Evolutionary conservation across 2,888 invertebrate genomes (phyloP), one percentile per base, ranked within the genome.

Genomic region (Alentia gelatinosa): DNA sequence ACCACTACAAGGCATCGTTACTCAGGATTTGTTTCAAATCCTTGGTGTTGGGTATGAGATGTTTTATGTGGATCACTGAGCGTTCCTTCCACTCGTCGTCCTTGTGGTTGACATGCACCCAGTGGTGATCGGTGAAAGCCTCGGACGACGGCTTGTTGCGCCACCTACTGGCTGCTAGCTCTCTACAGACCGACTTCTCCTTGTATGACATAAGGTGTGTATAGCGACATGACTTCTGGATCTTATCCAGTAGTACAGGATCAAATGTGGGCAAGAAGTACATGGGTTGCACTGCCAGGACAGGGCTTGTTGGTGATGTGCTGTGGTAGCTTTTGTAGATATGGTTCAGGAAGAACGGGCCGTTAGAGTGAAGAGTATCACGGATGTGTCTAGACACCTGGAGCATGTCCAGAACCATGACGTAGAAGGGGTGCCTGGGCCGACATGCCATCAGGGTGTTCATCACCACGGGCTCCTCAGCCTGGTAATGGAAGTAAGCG

Each of bases 261-360:
- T 88, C 88, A 50, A 47, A 50, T 40, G 88, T 88, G 19, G 88
- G 88, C 30, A 88, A 33, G 50, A 88, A 88, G 40, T 47, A 88
- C 23, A 47, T 50, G n/a, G 42, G 42, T 23, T n/a, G 33, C 5
- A 47, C 19, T n/a, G 33, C 47, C 15, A 26, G 1, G 1, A 83
- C 39, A 30, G 35, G 19, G 5, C 23, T 56, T 4, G 3, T 83
- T 30, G 19, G 3, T 35, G 83, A 40, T 9, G 1, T 39, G 1
- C 33, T 88, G n/a, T n/a, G 26, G 33, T 88, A 88, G 15, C 1
- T 50, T 9, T 47, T 35, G 50, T 42, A 42, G 1, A 50, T 1
- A 9, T 42, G 33, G 23, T 42, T 50, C 19, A 88, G 50, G 23
- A 47, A 88, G n/a, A 88, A 88, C 9, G 88, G 88, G 1, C 88